These are phyloP conservation scores for Saguinus midas DNA, from an alignment of 2,113 vertebrate genomes.

Conservation along the genomic window DNA sequence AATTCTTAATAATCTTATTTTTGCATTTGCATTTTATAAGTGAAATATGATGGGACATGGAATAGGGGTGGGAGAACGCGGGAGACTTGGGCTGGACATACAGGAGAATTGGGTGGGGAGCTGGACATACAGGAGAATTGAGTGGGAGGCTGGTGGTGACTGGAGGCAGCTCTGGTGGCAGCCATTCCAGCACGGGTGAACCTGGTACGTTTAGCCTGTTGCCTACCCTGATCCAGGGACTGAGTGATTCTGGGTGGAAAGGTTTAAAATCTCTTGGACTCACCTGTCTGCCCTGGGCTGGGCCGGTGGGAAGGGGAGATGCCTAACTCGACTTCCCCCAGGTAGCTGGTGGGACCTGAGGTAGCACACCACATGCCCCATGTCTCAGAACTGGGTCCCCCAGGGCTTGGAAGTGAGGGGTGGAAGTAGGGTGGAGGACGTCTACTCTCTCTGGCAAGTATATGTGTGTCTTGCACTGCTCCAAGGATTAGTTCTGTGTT, in stretches of 20 bases:
- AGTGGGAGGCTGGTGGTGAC: neutral
- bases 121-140: neutral
- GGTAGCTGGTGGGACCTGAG: neutral
- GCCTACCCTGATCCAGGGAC: neutral
- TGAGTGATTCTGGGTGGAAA: neutral
- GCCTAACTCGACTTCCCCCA: neutral
- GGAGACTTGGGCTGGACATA: neutral
- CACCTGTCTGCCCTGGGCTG: neutral
- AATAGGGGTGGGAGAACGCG: accelerated
- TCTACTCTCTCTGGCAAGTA: neutral
- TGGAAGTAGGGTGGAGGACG: neutral
- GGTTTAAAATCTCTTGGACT: neutral
- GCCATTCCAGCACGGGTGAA: neutral
- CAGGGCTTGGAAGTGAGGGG: too few species aligned
- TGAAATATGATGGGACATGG: neutral
- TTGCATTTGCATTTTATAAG: neutral
- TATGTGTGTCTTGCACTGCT: neutral
- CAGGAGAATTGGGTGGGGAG: neutral
- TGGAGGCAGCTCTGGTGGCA: neutral
- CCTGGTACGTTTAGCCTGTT: neutral
- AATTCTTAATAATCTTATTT: neutral
- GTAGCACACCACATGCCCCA: accelerated
- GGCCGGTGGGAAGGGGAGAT: neutral
- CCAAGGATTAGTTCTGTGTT: neutral
- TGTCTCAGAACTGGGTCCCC: accelerated